phyloP scores from a whole-genome alignment of 2,797 vertebrate genomes.

The Lerista edwardsae region DNA sequence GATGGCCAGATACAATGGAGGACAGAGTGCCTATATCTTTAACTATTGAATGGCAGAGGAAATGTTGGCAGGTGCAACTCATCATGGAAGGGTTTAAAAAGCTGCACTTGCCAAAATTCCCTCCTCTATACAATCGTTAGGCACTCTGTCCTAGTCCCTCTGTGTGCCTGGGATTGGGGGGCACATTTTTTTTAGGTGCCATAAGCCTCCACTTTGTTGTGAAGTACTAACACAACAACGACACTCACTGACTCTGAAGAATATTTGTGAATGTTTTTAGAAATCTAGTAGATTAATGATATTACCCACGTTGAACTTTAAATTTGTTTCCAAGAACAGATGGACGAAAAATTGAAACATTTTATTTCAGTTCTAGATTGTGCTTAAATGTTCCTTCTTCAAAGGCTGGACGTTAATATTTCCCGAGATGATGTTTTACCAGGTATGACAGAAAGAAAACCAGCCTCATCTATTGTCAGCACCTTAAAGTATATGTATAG shows the following conservation, averaged over 20 bases:
- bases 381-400: conserved; percentile 65
- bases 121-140: too few species aligned
- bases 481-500: background rate
- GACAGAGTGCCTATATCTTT: too few species aligned
- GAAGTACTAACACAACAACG: background rate
- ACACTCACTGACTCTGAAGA: background rate
- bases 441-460: background rate
- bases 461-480: background rate
- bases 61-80: too few species aligned
- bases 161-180: too few species aligned
- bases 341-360: conserved; percentile 68
- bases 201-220: background rate
- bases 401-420: conserved; percentile 59
- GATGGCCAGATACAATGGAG: too few species aligned
- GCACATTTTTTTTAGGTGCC: background rate
- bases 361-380: conserved; percentile 67
- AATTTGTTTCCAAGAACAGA: conserved; percentile 71
- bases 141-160: too few species aligned
- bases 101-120: too few species aligned
- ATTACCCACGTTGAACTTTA: conserved; percentile 46
- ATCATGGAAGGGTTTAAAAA: too few species aligned
- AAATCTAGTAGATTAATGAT: background rate
- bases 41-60: too few species aligned
- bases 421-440: conserved; percentile 62
- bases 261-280: background rate